A percentile compares a stretch with the other conserved stretches of the same genome.
phyloP scores from a whole-genome alignment of 2,797 vertebrate genomes.

The Meda fulgida region DNA sequence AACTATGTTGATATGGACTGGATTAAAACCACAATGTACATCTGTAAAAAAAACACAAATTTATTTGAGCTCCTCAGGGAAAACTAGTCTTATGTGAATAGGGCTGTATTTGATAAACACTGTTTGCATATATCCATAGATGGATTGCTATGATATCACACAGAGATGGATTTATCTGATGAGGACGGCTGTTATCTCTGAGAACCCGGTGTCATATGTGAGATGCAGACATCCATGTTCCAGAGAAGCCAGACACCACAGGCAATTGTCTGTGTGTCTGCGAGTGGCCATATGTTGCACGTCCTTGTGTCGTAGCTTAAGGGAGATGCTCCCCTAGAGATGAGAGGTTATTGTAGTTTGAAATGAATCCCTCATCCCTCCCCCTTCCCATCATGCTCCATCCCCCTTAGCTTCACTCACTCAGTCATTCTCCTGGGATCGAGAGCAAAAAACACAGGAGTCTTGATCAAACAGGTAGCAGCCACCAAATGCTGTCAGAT shows the following conservation, averaged over 20 bases:
- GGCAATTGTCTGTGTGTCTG: slow-evolving; percentile 67
- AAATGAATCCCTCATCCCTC: slow-evolving; percentile 62
- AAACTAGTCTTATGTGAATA: neutral
- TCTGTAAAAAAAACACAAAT: neutral
- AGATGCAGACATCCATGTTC: slow-evolving; percentile 67
- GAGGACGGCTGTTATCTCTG: slow-evolving; percentile 39
- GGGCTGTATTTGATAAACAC: slow-evolving; percentile 8
- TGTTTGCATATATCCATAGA: slow-evolving; percentile 16
- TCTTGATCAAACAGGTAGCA: slow-evolving; percentile 74
- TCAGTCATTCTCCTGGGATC: slow-evolving; percentile 57
- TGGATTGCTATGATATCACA: neutral
- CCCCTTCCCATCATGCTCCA: slow-evolving; percentile 64
- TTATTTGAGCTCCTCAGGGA: slow-evolving; percentile 1
- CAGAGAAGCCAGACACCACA: slow-evolving; percentile 66
- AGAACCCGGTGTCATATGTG: slow-evolving; percentile 62
- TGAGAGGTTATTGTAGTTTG: slow-evolving; percentile 65
- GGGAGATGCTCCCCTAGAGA: slow-evolving; percentile 73
- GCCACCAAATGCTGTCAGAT: slow-evolving; percentile 84
- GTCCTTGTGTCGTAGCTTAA: slow-evolving; percentile 75
- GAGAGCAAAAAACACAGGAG: slow-evolving; percentile 44
- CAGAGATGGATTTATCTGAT: slow-evolving; percentile 22
- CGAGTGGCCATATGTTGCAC: slow-evolving; percentile 76
- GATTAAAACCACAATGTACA: neutral
- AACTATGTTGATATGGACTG: neutral
- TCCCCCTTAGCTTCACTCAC: slow-evolving; percentile 55